Evolutionary conservation across 1,140 invertebrate species (phyloP).

Genomic region (Tyrophagus putrescentiae): DNA sequence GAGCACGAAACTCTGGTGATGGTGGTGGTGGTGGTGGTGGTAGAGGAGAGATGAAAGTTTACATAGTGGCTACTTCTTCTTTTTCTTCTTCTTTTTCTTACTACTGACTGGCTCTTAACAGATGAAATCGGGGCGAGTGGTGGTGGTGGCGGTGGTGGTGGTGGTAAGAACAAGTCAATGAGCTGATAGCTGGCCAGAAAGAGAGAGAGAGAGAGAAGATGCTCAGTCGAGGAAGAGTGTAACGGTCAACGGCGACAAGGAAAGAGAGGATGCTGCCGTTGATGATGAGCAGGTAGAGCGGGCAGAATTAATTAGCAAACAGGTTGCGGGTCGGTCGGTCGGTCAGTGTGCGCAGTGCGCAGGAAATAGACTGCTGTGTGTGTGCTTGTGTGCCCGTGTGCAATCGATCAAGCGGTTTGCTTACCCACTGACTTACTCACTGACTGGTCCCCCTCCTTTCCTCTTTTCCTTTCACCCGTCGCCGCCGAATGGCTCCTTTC

Average conservation of each 20-base stretch:
- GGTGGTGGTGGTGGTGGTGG: not conserved
- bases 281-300: conserved; percentile 14
- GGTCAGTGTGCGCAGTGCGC: not conserved
- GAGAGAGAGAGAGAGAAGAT: not conserved
- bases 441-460: not conserved
- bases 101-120: conserved; percentile 4
- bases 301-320: conserved; percentile 13
- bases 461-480: too few relatives aligned
- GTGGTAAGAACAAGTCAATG: not conserved
- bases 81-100: too few relatives aligned
- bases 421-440: conserved; percentile 5
- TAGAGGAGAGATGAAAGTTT: conserved; percentile 7
- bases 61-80: too few relatives aligned
- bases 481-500: too few relatives aligned
- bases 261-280: conserved; percentile 1
- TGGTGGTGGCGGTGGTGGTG: not conserved
- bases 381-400: not conserved
- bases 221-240: not conserved
- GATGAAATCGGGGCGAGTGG: conserved; percentile 8
- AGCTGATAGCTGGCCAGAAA: not conserved
- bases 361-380: not conserved
- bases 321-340: not conserved
- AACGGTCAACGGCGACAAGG: not conserved
- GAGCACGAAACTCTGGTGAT: too few relatives aligned
- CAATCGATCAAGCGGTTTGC: not conserved